phyloP scores from a whole-genome alignment of 2,888 invertebrate species.

The Gari tellinella region DNA sequence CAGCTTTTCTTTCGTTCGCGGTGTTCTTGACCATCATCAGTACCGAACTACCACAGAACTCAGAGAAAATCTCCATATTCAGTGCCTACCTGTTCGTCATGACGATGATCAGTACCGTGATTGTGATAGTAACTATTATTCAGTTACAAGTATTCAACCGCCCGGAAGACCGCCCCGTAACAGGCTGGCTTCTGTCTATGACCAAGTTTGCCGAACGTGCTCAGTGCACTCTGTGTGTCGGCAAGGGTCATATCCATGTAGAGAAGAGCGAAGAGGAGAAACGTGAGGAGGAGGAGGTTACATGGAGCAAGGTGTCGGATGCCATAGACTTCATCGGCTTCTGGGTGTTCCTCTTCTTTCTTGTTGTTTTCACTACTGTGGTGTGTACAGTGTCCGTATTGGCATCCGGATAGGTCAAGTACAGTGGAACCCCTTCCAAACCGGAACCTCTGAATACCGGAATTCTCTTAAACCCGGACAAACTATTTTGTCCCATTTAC shows the following conservation, averaged over 20 bases:
- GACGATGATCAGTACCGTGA: slow-evolving; percentile 47
- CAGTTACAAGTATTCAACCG: slow-evolving; percentile 51
- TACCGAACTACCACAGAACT: slow-evolving; percentile 56
- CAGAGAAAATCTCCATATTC: slow-evolving; percentile 50
- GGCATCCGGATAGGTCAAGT: background rate
- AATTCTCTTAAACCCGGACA: no score
- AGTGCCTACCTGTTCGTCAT: slow-evolving; percentile 57
- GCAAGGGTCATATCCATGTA: slow-evolving; percentile 38
- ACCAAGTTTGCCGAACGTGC: slow-evolving; percentile 7
- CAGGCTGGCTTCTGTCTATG: slow-evolving; percentile 22
- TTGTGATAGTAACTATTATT: slow-evolving; percentile 47
- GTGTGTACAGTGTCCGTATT: slow-evolving; percentile 11
- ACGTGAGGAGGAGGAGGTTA: slow-evolving; percentile 26
- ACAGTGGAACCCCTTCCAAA: no score
- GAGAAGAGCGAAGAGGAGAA: slow-evolving; percentile 18
- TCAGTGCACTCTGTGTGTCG: slow-evolving; percentile 29
- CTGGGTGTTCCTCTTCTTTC: slow-evolving; percentile 35
- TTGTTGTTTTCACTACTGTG: slow-evolving; percentile 1
- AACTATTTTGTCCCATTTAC: no score
- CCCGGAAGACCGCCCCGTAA: slow-evolving; percentile 33
- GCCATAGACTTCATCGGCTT: slow-evolving; percentile 52
- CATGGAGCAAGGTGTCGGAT: slow-evolving; percentile 43
- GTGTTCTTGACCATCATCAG: slow-evolving; percentile 66
- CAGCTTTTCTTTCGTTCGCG: slow-evolving; percentile 62
- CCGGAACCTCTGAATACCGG: no score